Evolutionary conservation across 2,888 invertebrate genomes (phyloP).

Genomic region (Coelinius sp.): DNA sequence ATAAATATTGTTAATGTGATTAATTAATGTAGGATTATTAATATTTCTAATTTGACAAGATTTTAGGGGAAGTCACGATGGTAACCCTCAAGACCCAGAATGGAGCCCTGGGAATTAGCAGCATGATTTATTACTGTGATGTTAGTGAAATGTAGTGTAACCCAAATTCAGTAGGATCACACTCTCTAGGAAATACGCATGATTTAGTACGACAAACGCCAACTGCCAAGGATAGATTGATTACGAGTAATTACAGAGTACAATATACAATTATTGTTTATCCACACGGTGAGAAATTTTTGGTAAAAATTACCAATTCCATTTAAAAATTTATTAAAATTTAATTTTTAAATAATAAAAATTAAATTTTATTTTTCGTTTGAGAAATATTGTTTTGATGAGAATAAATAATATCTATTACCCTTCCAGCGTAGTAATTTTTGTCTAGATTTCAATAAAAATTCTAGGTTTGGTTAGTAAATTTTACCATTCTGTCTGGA

Average conservation of each 20-base stretch:
- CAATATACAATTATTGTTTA: not conserved
- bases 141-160: constrained; percentile 7
- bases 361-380: no score
- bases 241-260: constrained; percentile 23
- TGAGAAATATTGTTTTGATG: no score
- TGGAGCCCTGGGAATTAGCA: constrained; percentile 7
- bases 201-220: constrained; percentile 20
- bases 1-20: not conserved
- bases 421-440: not conserved
- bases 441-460: no score
- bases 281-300: not conserved
- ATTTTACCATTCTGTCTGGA: no score
- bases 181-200: not conserved
- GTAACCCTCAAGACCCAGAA: not conserved
- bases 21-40: not conserved
- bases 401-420: no score
- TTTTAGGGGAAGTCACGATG: not conserved
- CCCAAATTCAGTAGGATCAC: not conserved
- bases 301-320: no score
- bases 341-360: no score
- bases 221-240: constrained; percentile 28
- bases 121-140: not conserved
- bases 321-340: no score
- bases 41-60: not conserved
- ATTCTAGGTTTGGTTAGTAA: no score